phyloP scores from a whole-genome alignment of 2,797 vertebrate species.

The Todus mexicanus region DNA sequence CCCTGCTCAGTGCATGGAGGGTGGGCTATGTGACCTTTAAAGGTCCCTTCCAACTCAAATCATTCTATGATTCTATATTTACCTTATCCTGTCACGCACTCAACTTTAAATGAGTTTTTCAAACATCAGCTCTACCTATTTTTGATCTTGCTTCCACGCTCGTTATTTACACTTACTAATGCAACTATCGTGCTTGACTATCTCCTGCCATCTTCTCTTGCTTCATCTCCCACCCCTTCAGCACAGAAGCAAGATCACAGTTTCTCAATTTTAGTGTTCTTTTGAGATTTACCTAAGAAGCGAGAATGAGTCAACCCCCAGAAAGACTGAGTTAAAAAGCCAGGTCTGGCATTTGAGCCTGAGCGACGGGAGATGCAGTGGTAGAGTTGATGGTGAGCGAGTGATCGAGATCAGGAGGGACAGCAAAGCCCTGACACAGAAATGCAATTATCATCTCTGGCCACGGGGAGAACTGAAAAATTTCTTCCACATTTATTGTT shows the following conservation, averaged over 20 bases:
- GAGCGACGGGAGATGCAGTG: background rate
- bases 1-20: too few relatives aligned
- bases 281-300: background rate
- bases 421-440: background rate
- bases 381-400: background rate
- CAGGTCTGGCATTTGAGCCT: background rate
- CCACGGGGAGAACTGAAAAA: background rate
- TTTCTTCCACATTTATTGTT: background rate
- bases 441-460: background rate
- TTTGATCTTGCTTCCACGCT: background rate
- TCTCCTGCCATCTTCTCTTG: background rate
- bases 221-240: background rate
- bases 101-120: background rate
- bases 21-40: too few relatives aligned
- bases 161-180: rapidly evolving
- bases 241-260: background rate
- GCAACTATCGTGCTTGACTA: background rate
- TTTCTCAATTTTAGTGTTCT: background rate
- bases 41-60: too few relatives aligned
- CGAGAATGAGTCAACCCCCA: background rate
- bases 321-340: background rate
- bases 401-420: background rate
- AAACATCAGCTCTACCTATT: background rate
- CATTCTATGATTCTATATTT: too few relatives aligned
- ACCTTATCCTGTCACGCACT: rapidly evolving